Conservation (phyloP, 2,113 vertebrate species). For the Tupaia tana region DNA sequence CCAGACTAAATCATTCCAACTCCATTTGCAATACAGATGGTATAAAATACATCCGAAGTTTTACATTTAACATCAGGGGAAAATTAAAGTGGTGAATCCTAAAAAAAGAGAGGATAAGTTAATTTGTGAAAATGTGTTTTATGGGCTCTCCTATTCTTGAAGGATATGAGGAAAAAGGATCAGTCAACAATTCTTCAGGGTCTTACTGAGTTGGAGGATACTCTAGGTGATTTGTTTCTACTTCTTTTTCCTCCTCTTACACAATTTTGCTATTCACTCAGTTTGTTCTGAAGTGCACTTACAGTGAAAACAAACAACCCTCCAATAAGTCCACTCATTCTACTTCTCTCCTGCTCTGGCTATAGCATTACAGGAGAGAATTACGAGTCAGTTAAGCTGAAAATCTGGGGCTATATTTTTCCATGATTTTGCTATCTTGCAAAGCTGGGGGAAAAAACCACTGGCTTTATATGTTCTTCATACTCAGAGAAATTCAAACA, state of each 20-base stretch:
- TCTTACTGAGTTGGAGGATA: not conserved
- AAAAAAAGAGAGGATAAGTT: not conserved
- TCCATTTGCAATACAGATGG: too few species aligned
- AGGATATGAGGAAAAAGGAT: not conserved
- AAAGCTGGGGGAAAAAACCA: not conserved
- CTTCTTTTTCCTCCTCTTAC: not conserved
- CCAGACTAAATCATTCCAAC: too few species aligned
- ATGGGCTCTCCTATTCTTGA: not conserved
- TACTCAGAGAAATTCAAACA: not conserved
- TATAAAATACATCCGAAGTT: not conserved
- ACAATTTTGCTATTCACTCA: not conserved
- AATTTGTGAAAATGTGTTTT: not conserved
- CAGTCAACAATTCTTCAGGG: not conserved
- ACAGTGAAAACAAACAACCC: not conserved
- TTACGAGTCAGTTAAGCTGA: not conserved
- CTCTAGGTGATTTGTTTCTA: not conserved
- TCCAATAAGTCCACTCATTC: not conserved
- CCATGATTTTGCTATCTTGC: not conserved
- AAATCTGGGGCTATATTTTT: not conserved
- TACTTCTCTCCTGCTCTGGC: not conserved
- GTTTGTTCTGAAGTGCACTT: not conserved
- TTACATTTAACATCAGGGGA: not conserved
- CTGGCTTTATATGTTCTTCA: not conserved
- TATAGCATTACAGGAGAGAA: not conserved
- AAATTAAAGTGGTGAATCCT: not conserved